Evolutionary conservation across 2,797 vertebrate genomes (phyloP).

Genomic region (Fistularia commersonii): DNA sequence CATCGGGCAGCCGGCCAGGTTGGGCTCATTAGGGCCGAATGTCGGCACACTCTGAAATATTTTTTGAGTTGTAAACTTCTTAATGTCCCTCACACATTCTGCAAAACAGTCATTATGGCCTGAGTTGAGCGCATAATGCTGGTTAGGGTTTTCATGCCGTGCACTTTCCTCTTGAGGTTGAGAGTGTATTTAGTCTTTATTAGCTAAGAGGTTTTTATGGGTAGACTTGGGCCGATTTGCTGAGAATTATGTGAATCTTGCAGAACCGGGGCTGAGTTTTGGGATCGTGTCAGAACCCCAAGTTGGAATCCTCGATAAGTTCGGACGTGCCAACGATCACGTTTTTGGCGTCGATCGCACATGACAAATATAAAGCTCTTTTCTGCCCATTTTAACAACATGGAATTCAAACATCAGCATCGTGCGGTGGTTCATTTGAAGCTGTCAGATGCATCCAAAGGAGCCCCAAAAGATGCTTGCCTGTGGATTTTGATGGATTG

Average conservation of each 20-base stretch:
- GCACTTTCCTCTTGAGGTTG: background rate
- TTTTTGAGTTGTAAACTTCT: background rate
- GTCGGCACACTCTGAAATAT: background rate
- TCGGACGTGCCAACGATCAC: constrained; percentile 2
- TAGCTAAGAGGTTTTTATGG: background rate
- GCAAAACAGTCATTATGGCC: background rate
- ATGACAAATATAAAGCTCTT: background rate
- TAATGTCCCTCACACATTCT: background rate
- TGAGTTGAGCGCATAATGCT: too few relatives aligned
- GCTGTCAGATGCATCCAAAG: too few relatives aligned
- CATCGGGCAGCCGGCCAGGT: too few relatives aligned
- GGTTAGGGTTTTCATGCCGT: background rate
- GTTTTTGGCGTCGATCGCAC: constrained; percentile 10
- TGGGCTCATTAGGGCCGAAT: background rate
- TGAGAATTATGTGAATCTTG: background rate
- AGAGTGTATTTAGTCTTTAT: background rate
- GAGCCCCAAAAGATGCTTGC: too few relatives aligned
- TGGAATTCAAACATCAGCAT: constrained; percentile 4
- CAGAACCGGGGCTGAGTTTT: background rate
- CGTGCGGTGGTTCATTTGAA: too few relatives aligned
- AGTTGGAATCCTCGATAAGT: constrained; percentile 1
- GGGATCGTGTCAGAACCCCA: background rate
- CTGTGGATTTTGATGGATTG: too few relatives aligned
- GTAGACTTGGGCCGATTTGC: background rate
- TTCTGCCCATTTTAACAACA: background rate